phyloP scores from a whole-genome alignment of 2,888 invertebrate genomes.

The Trisateles emortualis region DNA sequence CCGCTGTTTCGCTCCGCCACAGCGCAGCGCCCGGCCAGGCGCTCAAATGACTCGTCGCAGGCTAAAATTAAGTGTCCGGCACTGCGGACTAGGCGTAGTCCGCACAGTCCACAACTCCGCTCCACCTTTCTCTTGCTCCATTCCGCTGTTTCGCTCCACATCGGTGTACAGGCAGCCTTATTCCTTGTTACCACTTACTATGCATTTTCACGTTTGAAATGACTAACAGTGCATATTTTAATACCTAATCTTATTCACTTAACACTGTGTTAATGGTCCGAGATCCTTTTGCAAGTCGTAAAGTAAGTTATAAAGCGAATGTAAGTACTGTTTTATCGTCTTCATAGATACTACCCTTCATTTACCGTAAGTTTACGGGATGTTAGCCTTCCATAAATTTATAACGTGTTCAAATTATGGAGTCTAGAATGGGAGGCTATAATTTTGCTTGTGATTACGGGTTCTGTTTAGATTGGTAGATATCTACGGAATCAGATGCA shows the following conservation, averaged over 20 bases:
- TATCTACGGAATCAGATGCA: too few relatives aligned
- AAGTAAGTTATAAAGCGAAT: constrained; percentile 64
- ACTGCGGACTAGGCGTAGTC: too few relatives aligned
- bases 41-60: too few relatives aligned
- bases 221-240: constrained; percentile 27
- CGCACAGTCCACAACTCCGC: too few relatives aligned
- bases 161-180: too few relatives aligned
- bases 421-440: constrained; percentile 7
- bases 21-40: too few relatives aligned
- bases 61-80: too few relatives aligned
- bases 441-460: constrained; percentile 18
- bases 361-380: constrained; percentile 55
- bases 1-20: too few relatives aligned
- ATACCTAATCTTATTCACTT: constrained; percentile 47
- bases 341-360: constrained; percentile 52
- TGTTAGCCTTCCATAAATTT: constrained; percentile 54
- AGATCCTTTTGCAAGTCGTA: constrained; percentile 64
- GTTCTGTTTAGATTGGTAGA: constrained; percentile 5
- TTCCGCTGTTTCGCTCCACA: too few relatives aligned
- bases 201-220: neutral
- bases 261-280: constrained; percentile 65
- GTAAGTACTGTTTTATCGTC: constrained; percentile 67
- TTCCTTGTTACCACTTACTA: neutral
- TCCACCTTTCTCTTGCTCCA: too few relatives aligned
- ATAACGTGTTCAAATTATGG: constrained; percentile 34